Conservation (phyloP, 2,113 vertebrate genomes). For the Nothoprocta perdicaria region DNA sequence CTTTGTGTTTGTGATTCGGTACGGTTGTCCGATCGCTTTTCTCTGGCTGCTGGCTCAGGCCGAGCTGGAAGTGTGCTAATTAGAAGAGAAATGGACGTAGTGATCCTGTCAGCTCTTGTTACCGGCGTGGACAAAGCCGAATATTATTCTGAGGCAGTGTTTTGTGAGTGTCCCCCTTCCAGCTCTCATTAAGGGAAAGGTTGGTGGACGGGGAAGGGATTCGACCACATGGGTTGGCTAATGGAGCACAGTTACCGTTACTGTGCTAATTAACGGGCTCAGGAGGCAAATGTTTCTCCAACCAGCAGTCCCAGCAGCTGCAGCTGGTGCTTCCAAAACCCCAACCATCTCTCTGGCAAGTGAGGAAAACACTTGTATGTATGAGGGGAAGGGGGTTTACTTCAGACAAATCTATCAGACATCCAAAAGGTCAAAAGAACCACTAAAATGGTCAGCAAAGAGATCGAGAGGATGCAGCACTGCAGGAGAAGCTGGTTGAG, state of each 20-base stretch:
- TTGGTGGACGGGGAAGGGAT: constrained; percentile 72
- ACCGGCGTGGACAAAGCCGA: constrained; percentile 89
- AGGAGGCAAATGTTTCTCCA: constrained; percentile 66
- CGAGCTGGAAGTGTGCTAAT: constrained; percentile 96
- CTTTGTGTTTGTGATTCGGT: constrained; percentile 93
- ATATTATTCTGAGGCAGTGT: constrained; percentile 98
- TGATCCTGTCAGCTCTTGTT: constrained; percentile 96
- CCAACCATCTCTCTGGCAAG: constrained; percentile 1
- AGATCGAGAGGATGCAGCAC: background rate
- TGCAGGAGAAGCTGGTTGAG: background rate
- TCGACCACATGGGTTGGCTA: constrained; percentile 76
- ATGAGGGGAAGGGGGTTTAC: rapidly evolving
- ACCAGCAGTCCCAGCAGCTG: constrained; percentile 49
- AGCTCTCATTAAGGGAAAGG: constrained; percentile 91
- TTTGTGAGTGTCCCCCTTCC: constrained; percentile 90
- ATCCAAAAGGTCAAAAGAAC: background rate
- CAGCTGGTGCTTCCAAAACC: constrained; percentile 68
- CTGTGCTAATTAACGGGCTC: constrained; percentile 82
- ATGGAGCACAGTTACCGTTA: constrained; percentile 76
- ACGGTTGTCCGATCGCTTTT: constrained; percentile 95
- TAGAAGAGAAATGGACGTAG: constrained; percentile 96
- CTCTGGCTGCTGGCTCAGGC: constrained; percentile 86
- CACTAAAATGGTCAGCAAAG: background rate
- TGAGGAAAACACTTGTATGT: background rate
- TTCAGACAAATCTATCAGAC: background rate